These are phyloP conservation scores for Nasua narica DNA, from an alignment of 2,797 vertebrate genomes.

Conservation along the genomic window DNA sequence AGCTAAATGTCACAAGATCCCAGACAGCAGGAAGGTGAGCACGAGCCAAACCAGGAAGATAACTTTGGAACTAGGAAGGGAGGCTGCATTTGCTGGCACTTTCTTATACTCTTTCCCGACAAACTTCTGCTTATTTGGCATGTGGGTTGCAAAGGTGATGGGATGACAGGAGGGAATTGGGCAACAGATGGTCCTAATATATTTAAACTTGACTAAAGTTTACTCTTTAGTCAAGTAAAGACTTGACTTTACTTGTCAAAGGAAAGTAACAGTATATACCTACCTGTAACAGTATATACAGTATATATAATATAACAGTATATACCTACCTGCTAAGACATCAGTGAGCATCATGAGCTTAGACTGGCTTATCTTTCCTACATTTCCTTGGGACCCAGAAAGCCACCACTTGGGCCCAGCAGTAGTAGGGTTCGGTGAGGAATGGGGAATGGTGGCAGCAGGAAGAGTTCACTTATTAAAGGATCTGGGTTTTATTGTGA, in stretches of 20 bases:
- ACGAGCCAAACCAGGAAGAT: not conserved
- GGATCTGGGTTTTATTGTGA: not conserved
- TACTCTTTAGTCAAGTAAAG: too few relatives aligned
- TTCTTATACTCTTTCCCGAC: not conserved
- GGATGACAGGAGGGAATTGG: not conserved
- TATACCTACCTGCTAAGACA: not conserved
- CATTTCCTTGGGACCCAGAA: not conserved
- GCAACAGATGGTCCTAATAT: not conserved
- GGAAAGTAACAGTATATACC: too few relatives aligned
- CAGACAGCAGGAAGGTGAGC: not conserved
- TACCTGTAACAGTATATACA: too few relatives aligned
- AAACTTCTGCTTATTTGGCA: slow-evolving; percentile 27
- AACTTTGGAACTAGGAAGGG: not conserved
- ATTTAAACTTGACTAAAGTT: slow-evolving; percentile 27
- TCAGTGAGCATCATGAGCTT: not conserved
- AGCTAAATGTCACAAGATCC: not conserved
- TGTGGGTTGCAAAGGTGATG: not conserved
- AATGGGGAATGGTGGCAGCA: not conserved
- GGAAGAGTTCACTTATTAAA: not conserved
- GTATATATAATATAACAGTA: too few relatives aligned
- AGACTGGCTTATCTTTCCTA: not conserved
- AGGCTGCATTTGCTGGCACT: not conserved
- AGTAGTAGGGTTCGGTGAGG: not conserved
- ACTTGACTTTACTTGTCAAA: too few relatives aligned
- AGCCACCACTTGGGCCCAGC: not conserved